Evolutionary conservation across 2,113 vertebrate species (phyloP).

Genomic region (Mus spicilegus): DNA sequence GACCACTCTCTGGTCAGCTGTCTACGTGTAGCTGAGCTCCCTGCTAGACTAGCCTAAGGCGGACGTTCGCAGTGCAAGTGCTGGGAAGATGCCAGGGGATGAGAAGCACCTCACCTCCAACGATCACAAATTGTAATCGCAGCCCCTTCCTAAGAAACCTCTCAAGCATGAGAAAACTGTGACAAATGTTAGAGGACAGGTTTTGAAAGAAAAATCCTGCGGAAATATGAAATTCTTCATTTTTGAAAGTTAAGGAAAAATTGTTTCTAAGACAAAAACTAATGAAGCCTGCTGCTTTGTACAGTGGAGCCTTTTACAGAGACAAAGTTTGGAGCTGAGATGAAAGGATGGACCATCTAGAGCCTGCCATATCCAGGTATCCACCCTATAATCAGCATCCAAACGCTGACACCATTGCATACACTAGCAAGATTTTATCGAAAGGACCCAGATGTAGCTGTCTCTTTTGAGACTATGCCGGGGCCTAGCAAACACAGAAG

Average conservation of each 20-base stretch:
- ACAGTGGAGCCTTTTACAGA: not conserved
- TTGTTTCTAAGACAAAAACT: not conserved
- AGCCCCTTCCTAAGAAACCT: not conserved
- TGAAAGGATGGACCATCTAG: too few relatives aligned
- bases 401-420: too few relatives aligned
- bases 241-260: not conserved
- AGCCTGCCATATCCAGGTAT: too few relatives aligned
- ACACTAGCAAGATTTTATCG: too few relatives aligned
- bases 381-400: too few relatives aligned
- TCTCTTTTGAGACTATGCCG: too few relatives aligned
- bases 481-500: too few relatives aligned
- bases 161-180: not conserved
- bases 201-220: not conserved
- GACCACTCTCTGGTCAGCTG: too few relatives aligned
- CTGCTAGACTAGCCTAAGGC: not conserved
- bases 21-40: too few relatives aligned
- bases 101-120: not conserved
- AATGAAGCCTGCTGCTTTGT: not conserved
- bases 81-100: not conserved
- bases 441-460: too few relatives aligned
- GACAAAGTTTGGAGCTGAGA: too few relatives aligned
- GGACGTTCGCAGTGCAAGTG: not conserved
- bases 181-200: not conserved
- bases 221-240: not conserved
- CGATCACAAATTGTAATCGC: not conserved